phyloP scores from a whole-genome alignment of 2,797 vertebrate genomes.

The Lithobates pipiens region DNA sequence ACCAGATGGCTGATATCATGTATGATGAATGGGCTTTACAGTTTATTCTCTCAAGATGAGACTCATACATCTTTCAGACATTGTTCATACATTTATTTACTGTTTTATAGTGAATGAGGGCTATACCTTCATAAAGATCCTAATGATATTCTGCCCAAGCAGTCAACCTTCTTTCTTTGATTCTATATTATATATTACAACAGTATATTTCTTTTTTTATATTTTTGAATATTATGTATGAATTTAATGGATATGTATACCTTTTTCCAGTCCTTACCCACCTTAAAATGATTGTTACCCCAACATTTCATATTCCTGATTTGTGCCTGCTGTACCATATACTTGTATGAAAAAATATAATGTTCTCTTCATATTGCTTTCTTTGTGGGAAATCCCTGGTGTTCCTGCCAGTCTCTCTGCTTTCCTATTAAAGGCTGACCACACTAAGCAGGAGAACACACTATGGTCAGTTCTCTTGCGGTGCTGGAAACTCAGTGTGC shows the following conservation, averaged over 20 bases:
- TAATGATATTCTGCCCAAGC: not conserved
- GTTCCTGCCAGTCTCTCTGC: too few species aligned
- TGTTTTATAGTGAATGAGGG: constrained; percentile 12
- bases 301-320: too few species aligned
- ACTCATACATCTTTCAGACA: constrained; percentile 36
- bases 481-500: too few species aligned
- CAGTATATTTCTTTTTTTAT: not conserved
- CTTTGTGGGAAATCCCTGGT: too few species aligned
- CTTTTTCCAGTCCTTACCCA: not conserved
- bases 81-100: constrained; percentile 40
- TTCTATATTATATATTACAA: not conserved
- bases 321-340: too few species aligned
- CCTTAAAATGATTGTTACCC: not conserved
- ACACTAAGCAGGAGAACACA: too few species aligned
- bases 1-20: constrained; percentile 28
- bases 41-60: constrained; percentile 45
- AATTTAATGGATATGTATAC: not conserved
- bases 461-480: too few species aligned
- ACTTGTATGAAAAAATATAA: too few species aligned
- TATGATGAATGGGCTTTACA: constrained; percentile 35
- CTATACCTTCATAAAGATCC: constrained; percentile 4
- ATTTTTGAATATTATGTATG: not conserved
- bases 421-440: too few species aligned
- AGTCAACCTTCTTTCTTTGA: not conserved
- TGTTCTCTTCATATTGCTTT: too few species aligned